Percentiles rank a stretch among this genome's conserved stretches.
Conservation (phyloP, 2,888 invertebrate species). For the Phengaris arion region DNA sequence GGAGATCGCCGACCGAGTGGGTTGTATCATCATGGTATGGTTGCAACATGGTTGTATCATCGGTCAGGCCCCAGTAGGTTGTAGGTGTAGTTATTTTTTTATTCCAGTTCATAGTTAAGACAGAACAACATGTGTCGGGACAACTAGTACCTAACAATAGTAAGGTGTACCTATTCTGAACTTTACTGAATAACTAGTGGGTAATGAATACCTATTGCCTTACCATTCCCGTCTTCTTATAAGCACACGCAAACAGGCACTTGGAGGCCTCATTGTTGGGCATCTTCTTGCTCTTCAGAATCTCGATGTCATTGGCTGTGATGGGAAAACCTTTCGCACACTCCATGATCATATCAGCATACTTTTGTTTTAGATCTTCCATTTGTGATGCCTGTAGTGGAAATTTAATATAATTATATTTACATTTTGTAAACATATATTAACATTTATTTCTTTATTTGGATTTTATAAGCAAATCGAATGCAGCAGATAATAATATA, state of each 20-base stretch:
- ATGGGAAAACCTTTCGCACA: constrained; percentile 51
- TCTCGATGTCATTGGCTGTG: constrained; percentile 47
- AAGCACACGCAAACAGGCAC: constrained; percentile 72
- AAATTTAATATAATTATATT: neutral
- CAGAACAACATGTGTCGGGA: too few species aligned
- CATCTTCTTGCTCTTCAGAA: constrained; percentile 49
- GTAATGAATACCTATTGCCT: constrained; percentile 35
- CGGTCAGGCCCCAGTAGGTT: too few species aligned
- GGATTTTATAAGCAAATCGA: too few species aligned
- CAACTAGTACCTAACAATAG: too few species aligned
- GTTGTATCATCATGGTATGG: too few species aligned
- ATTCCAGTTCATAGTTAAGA: too few species aligned
- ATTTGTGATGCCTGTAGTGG: constrained; percentile 41
- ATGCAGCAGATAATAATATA: too few species aligned
- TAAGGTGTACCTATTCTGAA: too few species aligned
- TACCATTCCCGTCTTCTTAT: constrained; percentile 71
- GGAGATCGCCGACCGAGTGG: too few species aligned
- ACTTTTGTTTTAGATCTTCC: constrained; percentile 52
- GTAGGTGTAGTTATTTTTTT: too few species aligned
- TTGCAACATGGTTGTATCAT: too few species aligned
- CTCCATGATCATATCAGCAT: constrained; percentile 47
- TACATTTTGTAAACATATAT: neutral
- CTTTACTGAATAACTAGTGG: neutral
- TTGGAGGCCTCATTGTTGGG: constrained; percentile 55
- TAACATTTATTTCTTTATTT: too few species aligned